These are phyloP conservation scores for Corticium candelabrum DNA, from an alignment of 37 sponge, comb jelly and placozoan species.

Conservation along the genomic window DNA sequence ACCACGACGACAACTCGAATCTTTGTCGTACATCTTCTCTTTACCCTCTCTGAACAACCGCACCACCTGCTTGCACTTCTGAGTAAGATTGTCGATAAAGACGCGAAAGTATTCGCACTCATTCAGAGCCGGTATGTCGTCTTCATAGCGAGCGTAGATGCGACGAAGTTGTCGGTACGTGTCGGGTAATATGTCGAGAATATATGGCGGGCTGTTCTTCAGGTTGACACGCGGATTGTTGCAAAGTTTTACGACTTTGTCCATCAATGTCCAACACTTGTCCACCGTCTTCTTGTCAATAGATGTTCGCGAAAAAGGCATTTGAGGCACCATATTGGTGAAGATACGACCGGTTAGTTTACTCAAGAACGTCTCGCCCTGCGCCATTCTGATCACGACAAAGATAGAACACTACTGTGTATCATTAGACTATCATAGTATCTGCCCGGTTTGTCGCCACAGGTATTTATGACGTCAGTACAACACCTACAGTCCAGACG, in stretches of 20 bases:
- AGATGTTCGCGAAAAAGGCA: no score
- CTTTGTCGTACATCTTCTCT: constrained; percentile 82
- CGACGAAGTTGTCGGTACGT: constrained; percentile 80
- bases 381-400: not conserved
- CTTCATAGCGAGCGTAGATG: constrained; percentile 76
- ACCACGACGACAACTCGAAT: constrained; percentile 48
- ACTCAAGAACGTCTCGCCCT: not conserved
- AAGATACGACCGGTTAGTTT: no score
- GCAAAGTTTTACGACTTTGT: constrained; percentile 84
- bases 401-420: no score
- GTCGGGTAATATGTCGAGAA: constrained; percentile 93
- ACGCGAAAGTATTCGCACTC: constrained; percentile 80
- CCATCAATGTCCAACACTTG: constrained; percentile 83
- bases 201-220: constrained; percentile 93
- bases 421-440: no score
- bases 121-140: constrained; percentile 60
- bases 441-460: no score
- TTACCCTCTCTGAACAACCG: constrained; percentile 84
- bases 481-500: no score
- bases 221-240: constrained; percentile 70
- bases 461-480: no score
- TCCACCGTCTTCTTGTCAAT: constrained; percentile 72
- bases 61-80: constrained; percentile 80
- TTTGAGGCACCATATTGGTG: not conserved
- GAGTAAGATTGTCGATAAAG: constrained; percentile 84